These are phyloP conservation scores for Watsonalla cultraria DNA, from an alignment of 2,888 invertebrate genomes.

Conservation along the genomic window DNA sequence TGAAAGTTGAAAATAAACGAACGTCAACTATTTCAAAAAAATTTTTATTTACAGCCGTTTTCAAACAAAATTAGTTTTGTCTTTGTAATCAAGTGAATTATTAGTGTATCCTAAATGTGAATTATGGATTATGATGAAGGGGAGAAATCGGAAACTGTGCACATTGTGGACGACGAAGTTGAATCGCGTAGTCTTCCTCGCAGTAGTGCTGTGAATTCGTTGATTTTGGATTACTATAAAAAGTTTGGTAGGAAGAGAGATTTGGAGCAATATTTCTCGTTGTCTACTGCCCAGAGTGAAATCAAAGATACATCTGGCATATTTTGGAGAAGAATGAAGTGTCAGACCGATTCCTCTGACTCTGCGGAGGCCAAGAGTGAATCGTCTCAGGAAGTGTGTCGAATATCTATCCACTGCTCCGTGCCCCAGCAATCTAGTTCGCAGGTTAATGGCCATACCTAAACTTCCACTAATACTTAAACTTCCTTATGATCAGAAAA, in stretches of 20 bases:
- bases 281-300: slow-evolving; percentile 66
- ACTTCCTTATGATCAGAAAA: too few species aligned
- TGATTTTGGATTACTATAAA: slow-evolving; percentile 82
- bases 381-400: slow-evolving; percentile 62
- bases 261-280: slow-evolving; percentile 82
- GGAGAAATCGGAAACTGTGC: slow-evolving; percentile 19
- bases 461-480: not conserved
- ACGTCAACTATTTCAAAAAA: slow-evolving; percentile 27
- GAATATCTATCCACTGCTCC: slow-evolving; percentile 65
- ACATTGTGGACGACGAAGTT: slow-evolving; percentile 22
- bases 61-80: slow-evolving; percentile 14
- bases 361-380: slow-evolving; percentile 59
- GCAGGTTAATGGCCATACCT: slow-evolving; percentile 32
- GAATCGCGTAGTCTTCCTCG: slow-evolving; percentile 18
- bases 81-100: not conserved
- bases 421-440: slow-evolving; percentile 48
- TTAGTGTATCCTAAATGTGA: slow-evolving; percentile 18
- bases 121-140: slow-evolving; percentile 51
- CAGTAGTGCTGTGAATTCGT: slow-evolving; percentile 53
- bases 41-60: slow-evolving; percentile 9
- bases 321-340: slow-evolving; percentile 70
- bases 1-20: not conserved
- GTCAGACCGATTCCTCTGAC: slow-evolving; percentile 60
- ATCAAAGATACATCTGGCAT: slow-evolving; percentile 56
- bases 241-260: slow-evolving; percentile 83